These are phyloP conservation scores for Agelaius phoeniceus DNA, from an alignment of 2,113 vertebrate genomes.

Conservation along the genomic window DNA sequence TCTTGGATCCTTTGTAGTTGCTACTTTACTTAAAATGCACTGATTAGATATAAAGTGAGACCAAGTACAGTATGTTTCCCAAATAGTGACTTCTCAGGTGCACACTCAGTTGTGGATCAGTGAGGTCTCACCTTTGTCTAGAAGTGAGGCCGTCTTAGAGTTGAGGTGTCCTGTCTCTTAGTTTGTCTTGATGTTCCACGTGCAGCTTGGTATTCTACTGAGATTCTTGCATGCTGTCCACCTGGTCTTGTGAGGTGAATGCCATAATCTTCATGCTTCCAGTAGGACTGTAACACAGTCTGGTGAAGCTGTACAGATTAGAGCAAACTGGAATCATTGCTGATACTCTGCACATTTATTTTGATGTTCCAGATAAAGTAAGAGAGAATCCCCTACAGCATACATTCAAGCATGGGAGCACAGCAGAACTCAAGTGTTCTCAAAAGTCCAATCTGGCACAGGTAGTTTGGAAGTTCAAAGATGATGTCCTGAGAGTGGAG, in stretches of 20 bases:
- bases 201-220: neutral
- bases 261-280: neutral
- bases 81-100: neutral
- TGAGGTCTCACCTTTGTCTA: neutral
- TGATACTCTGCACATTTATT: slow-evolving; percentile 75
- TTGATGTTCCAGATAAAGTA: slow-evolving; percentile 82
- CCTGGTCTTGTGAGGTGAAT: slow-evolving; percentile 16
- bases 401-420: slow-evolving; percentile 86
- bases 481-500: slow-evolving; percentile 75
- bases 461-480: slow-evolving; percentile 87
- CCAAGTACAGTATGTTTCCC: neutral
- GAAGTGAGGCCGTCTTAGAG: neutral
- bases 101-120: neutral
- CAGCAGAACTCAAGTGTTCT: slow-evolving; percentile 87
- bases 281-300: neutral
- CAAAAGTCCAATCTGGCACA: slow-evolving; percentile 88
- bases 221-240: slow-evolving; percentile 2
- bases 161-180: neutral
- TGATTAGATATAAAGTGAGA: neutral
- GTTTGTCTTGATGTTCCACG: neutral
- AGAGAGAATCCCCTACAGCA: slow-evolving; percentile 75
- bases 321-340: slow-evolving; percentile 6
- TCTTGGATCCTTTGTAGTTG: neutral
- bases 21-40: neutral
- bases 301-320: neutral